phyloP scores from a whole-genome alignment of 2,888 invertebrate species.

The Orthosia cruda region DNA sequence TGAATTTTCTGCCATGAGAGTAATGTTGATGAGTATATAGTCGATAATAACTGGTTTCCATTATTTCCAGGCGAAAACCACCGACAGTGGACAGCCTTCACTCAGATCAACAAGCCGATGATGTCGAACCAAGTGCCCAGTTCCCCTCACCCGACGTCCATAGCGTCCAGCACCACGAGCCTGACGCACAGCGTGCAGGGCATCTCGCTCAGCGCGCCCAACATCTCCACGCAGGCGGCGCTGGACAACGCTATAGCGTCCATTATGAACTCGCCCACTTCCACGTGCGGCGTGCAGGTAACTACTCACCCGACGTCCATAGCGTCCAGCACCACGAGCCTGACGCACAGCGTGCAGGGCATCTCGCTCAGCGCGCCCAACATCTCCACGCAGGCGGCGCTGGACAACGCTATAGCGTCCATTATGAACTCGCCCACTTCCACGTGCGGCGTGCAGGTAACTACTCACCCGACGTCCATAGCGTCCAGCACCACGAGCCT shows the following conservation, averaged over 20 bases:
- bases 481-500: conserved; percentile 81
- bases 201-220: conserved; percentile 84
- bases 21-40: background rate
- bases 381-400: conserved; percentile 81
- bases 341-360: conserved; percentile 88
- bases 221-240: conserved; percentile 82
- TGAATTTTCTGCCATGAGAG: no score
- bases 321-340: conserved; percentile 80
- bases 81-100: conserved; percentile 87
- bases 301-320: conserved; percentile 74
- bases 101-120: conserved; percentile 79
- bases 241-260: conserved; percentile 88
- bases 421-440: conserved; percentile 86
- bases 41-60: no score
- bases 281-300: conserved; percentile 74
- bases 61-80: conserved; percentile 82
- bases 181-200: conserved; percentile 88
- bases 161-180: conserved; percentile 80
- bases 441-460: conserved; percentile 72
- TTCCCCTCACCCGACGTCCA: conserved; percentile 78
- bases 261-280: conserved; percentile 86
- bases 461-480: conserved; percentile 74
- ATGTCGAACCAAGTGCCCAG: conserved; percentile 76
- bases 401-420: conserved; percentile 88
- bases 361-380: conserved; percentile 85